These are phyloP conservation scores for Peromyscus nudipes DNA, from an alignment of 2,797 vertebrate genomes.

Conservation along the genomic window DNA sequence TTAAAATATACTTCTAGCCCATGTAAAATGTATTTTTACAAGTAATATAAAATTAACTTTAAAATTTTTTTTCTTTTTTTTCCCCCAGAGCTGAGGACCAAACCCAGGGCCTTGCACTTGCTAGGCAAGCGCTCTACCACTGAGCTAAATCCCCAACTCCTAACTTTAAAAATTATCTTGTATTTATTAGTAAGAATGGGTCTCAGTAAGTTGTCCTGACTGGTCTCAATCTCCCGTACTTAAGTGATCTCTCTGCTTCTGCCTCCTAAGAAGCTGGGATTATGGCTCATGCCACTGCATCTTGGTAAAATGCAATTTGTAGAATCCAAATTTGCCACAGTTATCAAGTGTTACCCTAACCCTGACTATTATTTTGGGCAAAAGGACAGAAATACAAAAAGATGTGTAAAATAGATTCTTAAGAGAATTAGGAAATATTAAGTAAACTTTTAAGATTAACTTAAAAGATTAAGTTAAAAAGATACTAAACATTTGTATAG, in stretches of 20 bases:
- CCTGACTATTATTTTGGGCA: not conserved
- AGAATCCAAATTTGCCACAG: constrained; percentile 7
- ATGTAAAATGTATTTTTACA: constrained; percentile 40
- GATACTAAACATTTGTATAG: not conserved
- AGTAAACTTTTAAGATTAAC: not conserved
- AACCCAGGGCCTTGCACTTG: too few species aligned
- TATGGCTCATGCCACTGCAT: not conserved
- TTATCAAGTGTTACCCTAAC: not conserved
- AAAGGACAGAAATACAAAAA: not conserved
- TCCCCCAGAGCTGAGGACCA: too few species aligned
- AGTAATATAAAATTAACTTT: constrained; percentile 43
- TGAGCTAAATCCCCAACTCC: too few species aligned
- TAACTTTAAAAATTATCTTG: constrained; percentile 30
- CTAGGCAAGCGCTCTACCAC: too few species aligned
- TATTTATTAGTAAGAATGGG: not conserved
- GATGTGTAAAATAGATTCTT: constrained; percentile 10
- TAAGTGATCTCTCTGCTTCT: not conserved
- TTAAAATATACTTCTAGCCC: not conserved
- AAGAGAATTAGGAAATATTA: constrained; percentile 27
- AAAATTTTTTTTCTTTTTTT: not conserved
- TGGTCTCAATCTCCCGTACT: not conserved
- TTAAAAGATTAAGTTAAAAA: not conserved
- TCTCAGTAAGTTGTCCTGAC: not conserved
- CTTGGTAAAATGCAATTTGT: not conserved
- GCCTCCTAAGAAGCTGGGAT: not conserved